Evolutionary conservation across 1,140 invertebrate genomes (phyloP).

Genomic region (Bicyclus anynana): DNA sequence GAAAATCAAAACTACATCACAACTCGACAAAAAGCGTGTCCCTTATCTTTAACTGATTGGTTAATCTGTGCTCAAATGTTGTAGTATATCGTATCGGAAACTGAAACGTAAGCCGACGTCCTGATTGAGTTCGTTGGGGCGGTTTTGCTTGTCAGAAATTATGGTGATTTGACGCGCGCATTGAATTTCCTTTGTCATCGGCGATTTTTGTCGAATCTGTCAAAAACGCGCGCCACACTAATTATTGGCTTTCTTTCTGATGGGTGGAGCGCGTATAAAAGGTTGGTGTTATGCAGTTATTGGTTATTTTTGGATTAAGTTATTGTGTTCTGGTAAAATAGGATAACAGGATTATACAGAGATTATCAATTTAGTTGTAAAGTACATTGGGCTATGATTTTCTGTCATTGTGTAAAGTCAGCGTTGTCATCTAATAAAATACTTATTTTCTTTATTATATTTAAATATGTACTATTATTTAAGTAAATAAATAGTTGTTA

Average conservation of each 20-base stretch:
- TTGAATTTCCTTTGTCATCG: constrained; percentile 53
- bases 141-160: constrained; percentile 55
- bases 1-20: constrained; percentile 29
- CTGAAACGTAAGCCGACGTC: constrained; percentile 65
- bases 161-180: constrained; percentile 66
- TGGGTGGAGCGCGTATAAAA: constrained; percentile 6
- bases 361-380: no score
- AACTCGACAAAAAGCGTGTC: constrained; percentile 60
- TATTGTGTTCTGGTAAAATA: background rate
- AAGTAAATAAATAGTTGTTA: no score
- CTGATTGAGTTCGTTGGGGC: constrained; percentile 69
- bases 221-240: constrained; percentile 56
- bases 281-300: constrained; percentile 11
- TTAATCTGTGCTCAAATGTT: constrained; percentile 75
- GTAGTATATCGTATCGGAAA: constrained; percentile 74
- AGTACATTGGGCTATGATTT: no score
- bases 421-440: no score
- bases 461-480: no score
- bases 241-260: constrained; percentile 58
- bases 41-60: constrained; percentile 77
- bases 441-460: no score
- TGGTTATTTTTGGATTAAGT: constrained; percentile 7
- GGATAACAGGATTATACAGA: background rate
- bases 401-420: no score
- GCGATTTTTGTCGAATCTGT: constrained; percentile 58